A percentile compares a stretch with the other conserved stretches of the same genome.
These are phyloP conservation scores for Lateolabrax maculatus DNA, from an alignment of 2,797 vertebrate genomes.

Conservation along the genomic window DNA sequence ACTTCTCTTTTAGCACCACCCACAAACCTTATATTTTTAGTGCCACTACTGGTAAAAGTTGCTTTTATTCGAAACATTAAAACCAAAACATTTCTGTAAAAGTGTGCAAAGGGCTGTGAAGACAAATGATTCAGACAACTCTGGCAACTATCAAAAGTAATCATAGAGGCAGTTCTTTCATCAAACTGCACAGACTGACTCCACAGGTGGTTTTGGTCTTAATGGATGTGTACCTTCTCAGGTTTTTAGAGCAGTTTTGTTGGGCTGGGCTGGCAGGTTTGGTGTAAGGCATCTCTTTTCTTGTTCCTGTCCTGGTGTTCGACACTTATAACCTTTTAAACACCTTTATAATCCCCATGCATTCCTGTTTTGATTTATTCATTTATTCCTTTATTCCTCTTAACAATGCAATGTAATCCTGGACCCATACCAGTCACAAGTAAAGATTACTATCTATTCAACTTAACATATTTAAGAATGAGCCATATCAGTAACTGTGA, in stretches of 20 bases:
- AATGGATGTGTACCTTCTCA: constrained; percentile 39
- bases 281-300: neutral
- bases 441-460: neutral
- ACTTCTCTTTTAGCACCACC: constrained; percentile 13
- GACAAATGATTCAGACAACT: constrained; percentile 24
- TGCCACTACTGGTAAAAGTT: neutral
- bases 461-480: neutral
- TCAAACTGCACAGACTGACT: constrained; percentile 12
- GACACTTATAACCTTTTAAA: neutral
- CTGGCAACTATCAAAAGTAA: constrained; percentile 23
- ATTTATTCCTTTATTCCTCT: constrained; percentile 2
- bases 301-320: neutral
- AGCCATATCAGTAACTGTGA: neutral
- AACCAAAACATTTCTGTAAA: constrained; percentile 25
- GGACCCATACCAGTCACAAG: neutral
- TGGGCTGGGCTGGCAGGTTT: constrained; percentile 9
- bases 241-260: constrained; percentile 29
- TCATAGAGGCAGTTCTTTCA: neutral
- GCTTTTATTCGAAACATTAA: constrained; percentile 35
- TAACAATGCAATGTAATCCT: neutral
- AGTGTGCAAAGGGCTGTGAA: constrained; percentile 11
- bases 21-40: constrained; percentile 22
- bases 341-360: neutral
- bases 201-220: constrained; percentile 26
- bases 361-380: constrained; percentile 1